phyloP scores from a whole-genome alignment of 2,797 vertebrate genomes.

The Meriones psammophilus region DNA sequence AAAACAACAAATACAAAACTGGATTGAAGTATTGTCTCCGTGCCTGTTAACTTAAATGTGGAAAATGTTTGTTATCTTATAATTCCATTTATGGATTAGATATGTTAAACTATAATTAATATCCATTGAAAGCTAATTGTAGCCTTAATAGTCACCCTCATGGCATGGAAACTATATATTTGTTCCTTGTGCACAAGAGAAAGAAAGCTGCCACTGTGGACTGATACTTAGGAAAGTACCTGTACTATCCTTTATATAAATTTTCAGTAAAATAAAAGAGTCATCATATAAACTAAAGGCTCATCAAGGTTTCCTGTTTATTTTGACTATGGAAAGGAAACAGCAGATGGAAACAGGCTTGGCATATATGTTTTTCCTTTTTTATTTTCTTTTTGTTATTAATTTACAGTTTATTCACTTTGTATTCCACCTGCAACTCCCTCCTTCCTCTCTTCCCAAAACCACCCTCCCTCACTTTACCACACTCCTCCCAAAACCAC shows the following conservation, averaged over 20 bases:
- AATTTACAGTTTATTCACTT: no score
- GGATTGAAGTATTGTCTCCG: no score
- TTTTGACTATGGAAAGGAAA: background rate
- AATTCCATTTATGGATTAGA: background rate
- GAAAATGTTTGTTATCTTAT: background rate
- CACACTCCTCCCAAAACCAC: no score
- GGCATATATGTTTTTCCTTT: background rate
- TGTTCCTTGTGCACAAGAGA: background rate
- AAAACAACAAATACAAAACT: background rate
- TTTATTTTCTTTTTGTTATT: no score
- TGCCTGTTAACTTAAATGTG: background rate
- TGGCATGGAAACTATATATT: background rate
- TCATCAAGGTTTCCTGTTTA: background rate
- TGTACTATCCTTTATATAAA: background rate
- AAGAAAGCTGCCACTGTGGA: background rate
- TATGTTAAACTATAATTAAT: background rate
- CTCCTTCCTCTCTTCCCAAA: no score
- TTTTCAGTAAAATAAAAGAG: background rate
- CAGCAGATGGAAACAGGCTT: background rate
- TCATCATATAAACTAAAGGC: background rate
- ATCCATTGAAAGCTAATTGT: background rate
- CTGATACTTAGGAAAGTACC: background rate
- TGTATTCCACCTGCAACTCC: no score
- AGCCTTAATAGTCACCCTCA: background rate
- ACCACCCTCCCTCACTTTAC: no score